These are phyloP conservation scores for Euwallacea similis DNA, from an alignment of 1,140 invertebrate genomes.

Conservation along the genomic window DNA sequence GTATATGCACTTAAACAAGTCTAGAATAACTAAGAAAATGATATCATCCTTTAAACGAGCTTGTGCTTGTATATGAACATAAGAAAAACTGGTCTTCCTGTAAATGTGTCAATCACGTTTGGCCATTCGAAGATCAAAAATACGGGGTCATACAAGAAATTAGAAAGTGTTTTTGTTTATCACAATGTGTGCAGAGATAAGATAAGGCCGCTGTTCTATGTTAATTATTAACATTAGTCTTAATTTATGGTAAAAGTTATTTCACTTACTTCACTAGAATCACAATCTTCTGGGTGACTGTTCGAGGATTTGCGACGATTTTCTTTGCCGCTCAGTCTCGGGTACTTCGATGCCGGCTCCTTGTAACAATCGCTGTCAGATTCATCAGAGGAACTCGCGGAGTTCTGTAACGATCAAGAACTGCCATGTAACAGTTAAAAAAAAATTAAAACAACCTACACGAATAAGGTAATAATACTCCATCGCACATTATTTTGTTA, in stretches of 20 bases:
- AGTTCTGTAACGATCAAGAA: conserved; percentile 40
- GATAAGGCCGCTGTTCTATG: background rate
- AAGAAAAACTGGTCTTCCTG: conserved; percentile 5
- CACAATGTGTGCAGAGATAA: background rate
- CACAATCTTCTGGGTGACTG: conserved; percentile 28
- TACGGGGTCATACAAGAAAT: background rate
- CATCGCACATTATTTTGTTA: too few relatives aligned
- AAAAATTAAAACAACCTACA: too few relatives aligned
- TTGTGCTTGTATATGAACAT: background rate
- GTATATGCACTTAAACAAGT: conserved; percentile 7
- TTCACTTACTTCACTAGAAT: conserved; percentile 35
- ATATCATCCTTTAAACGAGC: conserved; percentile 11
- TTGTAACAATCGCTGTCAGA: conserved; percentile 60
- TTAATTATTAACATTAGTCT: background rate
- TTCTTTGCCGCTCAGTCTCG: conserved; percentile 55
- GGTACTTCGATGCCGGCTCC: conserved; percentile 66
- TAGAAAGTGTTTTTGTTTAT: background rate
- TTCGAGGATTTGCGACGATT: conserved; percentile 19
- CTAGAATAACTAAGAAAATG: conserved; percentile 11
- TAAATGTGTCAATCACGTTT: conserved; percentile 12
- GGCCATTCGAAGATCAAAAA: background rate
- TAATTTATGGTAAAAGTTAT: background rate
- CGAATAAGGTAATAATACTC: too few relatives aligned
- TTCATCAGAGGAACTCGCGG: conserved; percentile 41
- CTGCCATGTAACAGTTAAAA: too few relatives aligned